Base-by-base conservation (phyloP, 2,113 vertebrate species). In the Tiliqua scincoides region DNA sequence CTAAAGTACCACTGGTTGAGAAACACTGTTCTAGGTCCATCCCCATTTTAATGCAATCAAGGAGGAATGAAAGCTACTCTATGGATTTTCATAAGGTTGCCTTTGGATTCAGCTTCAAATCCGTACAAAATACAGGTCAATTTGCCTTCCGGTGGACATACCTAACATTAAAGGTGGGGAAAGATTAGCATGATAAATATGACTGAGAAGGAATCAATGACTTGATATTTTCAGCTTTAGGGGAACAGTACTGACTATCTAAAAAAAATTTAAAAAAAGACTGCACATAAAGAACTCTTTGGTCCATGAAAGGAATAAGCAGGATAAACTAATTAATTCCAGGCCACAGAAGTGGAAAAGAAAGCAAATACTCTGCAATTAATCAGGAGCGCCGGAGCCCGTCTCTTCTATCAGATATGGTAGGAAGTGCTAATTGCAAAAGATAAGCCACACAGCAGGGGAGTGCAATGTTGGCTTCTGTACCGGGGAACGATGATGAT, bases 311-410 rank as follows among this genome's bases (percentile, higher is more conserved):
- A 94, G 85, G 90, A 89, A 81, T 92, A 86, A 85, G 86, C 88
- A 90, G 91, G 83, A 91, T 89, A 89, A 91, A 94, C 92, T 91
- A 94, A 94, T 92, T 93, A 93, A 93, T 89, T 92, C 84, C 89
- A 93, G 87, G 83, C 86, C 86, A 89, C 62, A 82, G 83, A 95
- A 93, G 86, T 92, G 80, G 79, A 92, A 94, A 94, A 61, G 83
- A 89, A 95, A 92, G 85, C 90, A 95, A 94, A 94, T 90, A 92
- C 85, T 90, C 0, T 20, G 85, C 89, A 93, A 87, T 94, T 95
- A 94, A 94, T 90, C 78, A 91, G 91, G 88, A 92, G 79, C 80
- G 72, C 87, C 83, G 76, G 79, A 91, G 85, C 43, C 75, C 32
- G 87, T 90, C 87, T 93, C 32, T 87, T 83, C 86, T 91, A 89